Base-by-base conservation (phyloP, 1,140 invertebrate species). In the Dendroctonus valens region DNA sequence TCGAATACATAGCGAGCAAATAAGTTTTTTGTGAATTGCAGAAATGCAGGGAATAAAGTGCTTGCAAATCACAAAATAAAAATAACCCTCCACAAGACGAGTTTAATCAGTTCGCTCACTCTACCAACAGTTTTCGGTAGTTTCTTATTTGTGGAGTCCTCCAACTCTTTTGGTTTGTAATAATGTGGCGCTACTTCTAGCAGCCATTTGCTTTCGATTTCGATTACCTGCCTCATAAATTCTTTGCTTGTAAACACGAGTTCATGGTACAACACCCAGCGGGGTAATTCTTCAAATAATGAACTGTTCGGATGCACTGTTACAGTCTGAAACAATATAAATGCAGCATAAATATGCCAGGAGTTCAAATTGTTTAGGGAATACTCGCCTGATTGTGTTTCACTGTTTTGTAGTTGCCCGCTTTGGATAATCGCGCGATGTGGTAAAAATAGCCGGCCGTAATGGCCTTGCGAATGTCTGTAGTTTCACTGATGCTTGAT, bases 391-490 rank as follows among this genome's bases (percentile, higher is more conserved):
- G 96, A 79, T 97, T 94, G 77, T 98, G 94, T 79, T 99, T 99
- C 0, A 96, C 93, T 39, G 97, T 99, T 81, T 96, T 97, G 75
- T 99, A 99, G 77, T 91, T 87, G 8, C 97, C 96, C 51, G 90
- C 91, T 83, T 98, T 99, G 0, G 92, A 93, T 63, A 99, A 83
- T 64, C 91, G 86, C 0, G 96, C 93, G 41, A 97, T 91, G 77
- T 99, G 96, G 79, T 99, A 99, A 81, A 99, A 99, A 80, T 97
- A 99, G 2, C 97, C 97, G 8, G 97, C 88, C 2, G 96, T 98
- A 14, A 99, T 92, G 0, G 96, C 90, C 84, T 99, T 99, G 64
- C 94, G 82, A 69, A 99, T 94, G 69, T 90, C 90, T 2, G 90
- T 78, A 6, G 90, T 91, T 79, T 99, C 95, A 2, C 84, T 78